phyloP scores from a whole-genome alignment of 92 coral and sea anemone genomes.

The Epizoanthus illoricatus region DNA sequence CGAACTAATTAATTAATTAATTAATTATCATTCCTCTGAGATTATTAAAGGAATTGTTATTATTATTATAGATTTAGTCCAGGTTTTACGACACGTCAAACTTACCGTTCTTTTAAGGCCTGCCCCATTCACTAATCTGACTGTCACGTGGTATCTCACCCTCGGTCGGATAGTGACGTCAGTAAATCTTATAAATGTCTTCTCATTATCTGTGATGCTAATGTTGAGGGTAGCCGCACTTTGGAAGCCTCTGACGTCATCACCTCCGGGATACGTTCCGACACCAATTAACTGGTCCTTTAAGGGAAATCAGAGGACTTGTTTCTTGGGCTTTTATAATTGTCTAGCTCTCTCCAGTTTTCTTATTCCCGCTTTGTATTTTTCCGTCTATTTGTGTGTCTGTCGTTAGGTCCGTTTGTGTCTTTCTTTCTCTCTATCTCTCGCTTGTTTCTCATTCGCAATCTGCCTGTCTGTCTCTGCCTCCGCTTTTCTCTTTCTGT shows the following conservation, averaged over 20 bases:
- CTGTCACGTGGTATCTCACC: slow-evolving; percentile 85
- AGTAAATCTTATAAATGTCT: slow-evolving; percentile 48
- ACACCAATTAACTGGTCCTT: slow-evolving; percentile 63
- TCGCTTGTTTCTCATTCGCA: too few species aligned
- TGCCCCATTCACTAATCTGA: slow-evolving; percentile 85
- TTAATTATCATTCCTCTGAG: too few species aligned
- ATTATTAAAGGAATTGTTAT: too few species aligned
- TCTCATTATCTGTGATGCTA: slow-evolving; percentile 45
- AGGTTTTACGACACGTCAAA: not conserved
- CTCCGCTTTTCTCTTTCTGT: too few species aligned
- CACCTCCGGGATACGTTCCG: slow-evolving; percentile 94
- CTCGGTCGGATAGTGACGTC: slow-evolving; percentile 63
- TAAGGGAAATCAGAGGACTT: not conserved
- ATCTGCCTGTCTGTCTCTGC: too few species aligned
- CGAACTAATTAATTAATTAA: too few species aligned
- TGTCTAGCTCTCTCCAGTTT: too few species aligned
- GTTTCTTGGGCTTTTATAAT: too few species aligned
- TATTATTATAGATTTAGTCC: too few species aligned
- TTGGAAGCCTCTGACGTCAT: slow-evolving; percentile 62
- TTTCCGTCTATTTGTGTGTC: too few species aligned
- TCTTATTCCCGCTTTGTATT: not conserved
- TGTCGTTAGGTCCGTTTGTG: too few species aligned
- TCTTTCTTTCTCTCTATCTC: too few species aligned
- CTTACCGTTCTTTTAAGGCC: slow-evolving; percentile 67
- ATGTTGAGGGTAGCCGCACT: slow-evolving; percentile 28